These are phyloP conservation scores for Ypsolopha scabrella DNA, from an alignment of 2,888 invertebrate species.

Conservation along the genomic window DNA sequence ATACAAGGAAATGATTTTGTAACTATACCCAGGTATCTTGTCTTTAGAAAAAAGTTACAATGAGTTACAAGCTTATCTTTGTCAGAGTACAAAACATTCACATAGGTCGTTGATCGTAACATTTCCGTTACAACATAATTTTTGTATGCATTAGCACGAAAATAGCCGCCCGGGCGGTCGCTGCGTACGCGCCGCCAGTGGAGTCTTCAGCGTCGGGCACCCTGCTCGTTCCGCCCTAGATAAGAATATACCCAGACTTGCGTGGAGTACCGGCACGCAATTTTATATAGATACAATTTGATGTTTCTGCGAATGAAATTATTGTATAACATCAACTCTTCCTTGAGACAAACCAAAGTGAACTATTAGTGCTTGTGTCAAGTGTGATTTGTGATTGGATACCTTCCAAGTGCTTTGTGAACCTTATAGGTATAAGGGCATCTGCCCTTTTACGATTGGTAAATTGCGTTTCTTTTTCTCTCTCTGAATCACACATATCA, in stretches of 20 bases:
- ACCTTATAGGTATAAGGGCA: constrained; percentile 31
- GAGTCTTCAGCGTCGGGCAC: constrained; percentile 17
- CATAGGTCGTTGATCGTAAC: constrained; percentile 67
- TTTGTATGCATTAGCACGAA: constrained; percentile 63
- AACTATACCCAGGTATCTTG: neutral
- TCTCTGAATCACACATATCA: neutral
- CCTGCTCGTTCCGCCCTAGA: constrained; percentile 30
- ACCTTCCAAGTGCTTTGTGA: constrained; percentile 44
- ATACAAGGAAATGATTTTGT: neutral
- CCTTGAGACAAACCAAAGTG: too few relatives aligned
- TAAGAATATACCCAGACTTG: constrained; percentile 22
- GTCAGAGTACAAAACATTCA: constrained; percentile 6
- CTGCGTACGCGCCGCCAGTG: constrained; percentile 27
- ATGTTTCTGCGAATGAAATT: too few relatives aligned
- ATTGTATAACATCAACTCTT: too few relatives aligned
- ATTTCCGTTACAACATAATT: constrained; percentile 62
- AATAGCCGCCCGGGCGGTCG: constrained; percentile 63
- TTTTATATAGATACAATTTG: neutral
- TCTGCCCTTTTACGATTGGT: constrained; percentile 25
- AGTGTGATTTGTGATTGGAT: constrained; percentile 31
- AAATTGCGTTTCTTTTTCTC: constrained; percentile 20
- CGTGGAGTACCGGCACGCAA: constrained; percentile 16
- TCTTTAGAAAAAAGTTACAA: neutral
- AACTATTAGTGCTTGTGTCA: constrained; percentile 1
- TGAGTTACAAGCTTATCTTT: constrained; percentile 16